Percentiles rank a stretch among this genome's conserved stretches.
Evolutionary conservation across 2,888 invertebrate genomes (phyloP).

Genomic region (Morpho deidamia): DNA sequence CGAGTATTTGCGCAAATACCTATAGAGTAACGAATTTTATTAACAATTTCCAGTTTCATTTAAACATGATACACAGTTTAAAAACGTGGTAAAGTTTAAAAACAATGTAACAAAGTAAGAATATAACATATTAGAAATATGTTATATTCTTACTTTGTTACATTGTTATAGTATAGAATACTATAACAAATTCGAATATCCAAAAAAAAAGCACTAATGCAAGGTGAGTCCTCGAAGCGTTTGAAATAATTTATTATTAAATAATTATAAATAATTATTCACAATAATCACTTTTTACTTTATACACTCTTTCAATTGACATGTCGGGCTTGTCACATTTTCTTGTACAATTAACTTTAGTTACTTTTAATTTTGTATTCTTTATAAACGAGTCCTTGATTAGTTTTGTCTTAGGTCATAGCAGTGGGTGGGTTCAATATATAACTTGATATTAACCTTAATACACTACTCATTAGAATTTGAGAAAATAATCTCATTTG

Average conservation of each 20-base stretch:
- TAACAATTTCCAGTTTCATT: no score
- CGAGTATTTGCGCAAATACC: no score
- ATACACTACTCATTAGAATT: neutral
- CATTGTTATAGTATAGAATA: no score
- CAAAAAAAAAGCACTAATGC: slow-evolving; percentile 2
- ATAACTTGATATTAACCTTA: neutral
- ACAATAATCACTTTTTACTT: slow-evolving; percentile 46
- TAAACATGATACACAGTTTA: no score
- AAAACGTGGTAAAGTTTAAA: no score
- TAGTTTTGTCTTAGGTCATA: slow-evolving; percentile 19
- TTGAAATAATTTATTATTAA: slow-evolving; percentile 16
- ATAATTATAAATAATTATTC: slow-evolving; percentile 23
- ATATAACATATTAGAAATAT: no score
- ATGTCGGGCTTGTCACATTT: slow-evolving; percentile 66
- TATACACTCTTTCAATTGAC: slow-evolving; percentile 74
- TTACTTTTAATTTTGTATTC: slow-evolving; percentile 35
- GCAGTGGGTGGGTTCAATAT: slow-evolving; percentile 14
- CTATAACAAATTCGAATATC: no score
- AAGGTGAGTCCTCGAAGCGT: slow-evolving; percentile 2
- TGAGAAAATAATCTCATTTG: no score
- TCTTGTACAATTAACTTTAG: slow-evolving; percentile 67
- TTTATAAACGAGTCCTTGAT: slow-evolving; percentile 19
- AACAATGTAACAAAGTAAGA: no score
- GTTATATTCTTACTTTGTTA: no score
- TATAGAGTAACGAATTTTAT: no score